Base-by-base conservation (phyloP, 2,113 vertebrate genomes). In the Vireo altiloquus region DNA sequence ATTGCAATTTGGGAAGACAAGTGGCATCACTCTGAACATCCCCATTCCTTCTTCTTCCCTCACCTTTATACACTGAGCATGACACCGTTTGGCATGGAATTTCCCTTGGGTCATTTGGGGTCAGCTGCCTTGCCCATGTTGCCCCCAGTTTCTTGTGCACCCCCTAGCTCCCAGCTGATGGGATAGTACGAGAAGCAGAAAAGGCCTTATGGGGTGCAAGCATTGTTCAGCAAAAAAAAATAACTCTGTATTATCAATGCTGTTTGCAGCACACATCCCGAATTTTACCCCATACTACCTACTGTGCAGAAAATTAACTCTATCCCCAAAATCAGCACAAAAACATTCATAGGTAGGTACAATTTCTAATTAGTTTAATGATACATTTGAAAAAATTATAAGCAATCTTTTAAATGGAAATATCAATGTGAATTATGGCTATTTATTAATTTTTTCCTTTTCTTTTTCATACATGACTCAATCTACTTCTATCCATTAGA, bases 131-230 rank as follows among this genome's bases (percentile, higher is more conserved):
- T 18, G 9, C 49, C 25, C 31, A 4, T 35, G 21, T 25, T 25
- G 7, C 21, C 35, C 30, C 5, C 13, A 64, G 13, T 30, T 12
- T 40, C 16, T 10, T 40, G 28, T 25, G 13, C 30, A 30, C 15
- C 11, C 46, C 30, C 25, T 56, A 20, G 11, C 25, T 56, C 25
- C 20, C 17, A 25, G 21, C 30, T 54, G 21, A 11, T 17, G 28
- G 9, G 11, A 20, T 4, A 47, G 24, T 25, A 40, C 0, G 0
- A 54, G n/a, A 54, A 31, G 40, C 10, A 63, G 30, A 70, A 79
- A 71, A 47, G 2, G 4, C 5, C 17, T 64, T 21, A 56, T 35
- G 14, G 11, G 3, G 4, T 35, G 17, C 24, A 54, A 60, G 14
- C 16, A 24, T 10, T 30, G 21, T 28, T 47, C 49, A 80, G 15